Percentiles rank a stretch among this genome's conserved stretches.
phyloP scores from a whole-genome alignment of 2,113 vertebrate genomes.

The Polyodon spathula region DNA sequence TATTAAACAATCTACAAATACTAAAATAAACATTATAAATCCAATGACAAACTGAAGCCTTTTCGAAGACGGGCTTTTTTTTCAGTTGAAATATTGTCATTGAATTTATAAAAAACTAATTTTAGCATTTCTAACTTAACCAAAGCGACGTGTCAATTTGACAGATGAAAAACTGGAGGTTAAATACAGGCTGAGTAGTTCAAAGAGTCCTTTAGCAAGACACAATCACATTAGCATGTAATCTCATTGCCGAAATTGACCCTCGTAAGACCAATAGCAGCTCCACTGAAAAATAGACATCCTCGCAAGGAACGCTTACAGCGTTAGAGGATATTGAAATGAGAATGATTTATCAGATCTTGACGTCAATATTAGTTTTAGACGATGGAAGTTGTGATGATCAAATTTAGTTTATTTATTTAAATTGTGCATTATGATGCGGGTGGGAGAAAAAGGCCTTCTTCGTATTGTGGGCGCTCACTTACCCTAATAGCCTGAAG shows the following conservation, averaged over 20 bases:
- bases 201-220: not conserved
- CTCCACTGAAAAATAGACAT: not conserved
- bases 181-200: not conserved
- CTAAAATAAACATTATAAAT: no score
- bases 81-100: no score
- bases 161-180: not conserved
- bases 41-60: no score
- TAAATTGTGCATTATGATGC: constrained; percentile 6
- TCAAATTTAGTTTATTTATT: not conserved
- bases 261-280: not conserved
- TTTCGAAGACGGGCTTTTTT: no score
- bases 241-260: constrained; percentile 1
- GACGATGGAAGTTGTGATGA: constrained; percentile 11
- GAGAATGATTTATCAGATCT: constrained; percentile 8
- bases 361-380: constrained; percentile 14
- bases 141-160: not conserved
- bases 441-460: not conserved
- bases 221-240: not conserved
- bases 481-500: constrained; percentile 6
- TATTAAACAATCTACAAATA: no score
- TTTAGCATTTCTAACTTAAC: no score
- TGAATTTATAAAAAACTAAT: no score
- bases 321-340: constrained; percentile 9
- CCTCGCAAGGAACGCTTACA: not conserved
- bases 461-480: not conserved